Conservation (phyloP, 1,140 invertebrate genomes). For the Dysdera silvatica region DNA sequence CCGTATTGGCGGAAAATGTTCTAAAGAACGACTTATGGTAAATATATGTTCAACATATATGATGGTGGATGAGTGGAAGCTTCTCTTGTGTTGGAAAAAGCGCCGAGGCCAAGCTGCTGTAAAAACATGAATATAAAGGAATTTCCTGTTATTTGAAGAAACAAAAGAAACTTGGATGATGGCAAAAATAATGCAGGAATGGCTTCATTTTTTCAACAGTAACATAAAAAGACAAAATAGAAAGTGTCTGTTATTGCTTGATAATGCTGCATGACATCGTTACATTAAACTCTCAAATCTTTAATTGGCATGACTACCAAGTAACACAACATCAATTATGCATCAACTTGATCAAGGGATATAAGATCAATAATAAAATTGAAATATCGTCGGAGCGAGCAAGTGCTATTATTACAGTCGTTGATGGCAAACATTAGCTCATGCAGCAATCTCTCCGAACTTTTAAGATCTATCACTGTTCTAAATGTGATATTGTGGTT, state of each 20-base stretch:
- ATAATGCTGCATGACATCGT: not conserved
- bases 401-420: not conserved
- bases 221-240: conserved; percentile 20
- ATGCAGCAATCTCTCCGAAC: not conserved
- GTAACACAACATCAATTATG: conserved; percentile 31
- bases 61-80: conserved; percentile 25
- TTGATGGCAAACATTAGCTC: not conserved
- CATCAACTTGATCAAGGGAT: conserved; percentile 36
- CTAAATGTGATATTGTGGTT: not conserved
- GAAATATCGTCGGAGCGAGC: conserved; percentile 1
- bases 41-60: conserved; percentile 22
- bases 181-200: conserved; percentile 28
- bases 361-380: conserved; percentile 33
- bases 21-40: conserved; percentile 32
- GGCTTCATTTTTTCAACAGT: conserved; percentile 28
- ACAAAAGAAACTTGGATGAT: conserved; percentile 36
- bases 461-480: not conserved
- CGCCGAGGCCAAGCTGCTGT: conserved; percentile 32
- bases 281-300: not conserved
- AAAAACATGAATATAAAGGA: conserved; percentile 20
- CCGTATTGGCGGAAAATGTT: conserved; percentile 31
- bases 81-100: conserved; percentile 33
- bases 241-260: conserved; percentile 27
- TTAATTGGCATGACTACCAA: conserved; percentile 29
- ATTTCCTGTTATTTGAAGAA: conserved; percentile 25